These are phyloP conservation scores for Podarcis raffonei DNA, from an alignment of 2,113 vertebrate species.

Conservation along the genomic window DNA sequence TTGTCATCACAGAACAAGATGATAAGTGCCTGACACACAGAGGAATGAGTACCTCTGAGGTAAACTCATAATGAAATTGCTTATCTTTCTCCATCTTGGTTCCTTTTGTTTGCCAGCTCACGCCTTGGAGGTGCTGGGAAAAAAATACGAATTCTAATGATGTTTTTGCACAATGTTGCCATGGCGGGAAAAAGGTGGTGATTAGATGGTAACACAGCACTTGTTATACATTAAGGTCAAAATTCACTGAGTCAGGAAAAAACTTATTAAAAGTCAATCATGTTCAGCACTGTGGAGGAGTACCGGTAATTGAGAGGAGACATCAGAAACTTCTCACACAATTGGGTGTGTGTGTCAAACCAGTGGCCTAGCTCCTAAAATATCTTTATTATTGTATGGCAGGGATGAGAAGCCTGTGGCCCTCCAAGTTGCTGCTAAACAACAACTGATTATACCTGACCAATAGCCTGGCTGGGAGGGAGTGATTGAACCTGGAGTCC, in stretches of 20 bases:
- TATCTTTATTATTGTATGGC: background rate
- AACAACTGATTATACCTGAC: no score
- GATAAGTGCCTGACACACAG: background rate
- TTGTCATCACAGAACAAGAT: background rate
- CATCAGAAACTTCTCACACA: background rate
- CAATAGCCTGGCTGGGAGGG: no score
- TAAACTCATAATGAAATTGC: background rate
- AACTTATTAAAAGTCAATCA: background rate
- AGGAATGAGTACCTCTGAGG: constrained; percentile 35
- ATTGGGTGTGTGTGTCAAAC: background rate
- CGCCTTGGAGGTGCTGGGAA: constrained; percentile 27
- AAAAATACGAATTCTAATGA: constrained; percentile 11
- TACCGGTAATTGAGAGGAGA: background rate
- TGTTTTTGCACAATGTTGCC: constrained; percentile 29
- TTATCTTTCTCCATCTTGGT: constrained; percentile 38
- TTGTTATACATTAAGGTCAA: constrained; percentile 6
- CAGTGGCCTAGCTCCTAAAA: background rate
- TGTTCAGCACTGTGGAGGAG: background rate
- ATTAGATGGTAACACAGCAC: background rate
- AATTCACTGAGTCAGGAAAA: constrained; percentile 12
- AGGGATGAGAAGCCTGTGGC: background rate
- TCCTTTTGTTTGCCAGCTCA: constrained; percentile 38
- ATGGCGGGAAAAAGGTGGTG: background rate
- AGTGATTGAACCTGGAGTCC: no score
- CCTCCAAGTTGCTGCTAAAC: no score